Evolutionary conservation across 2,888 invertebrate genomes (phyloP), one percentile per base, ranked within the genome.

Genomic region (Dilophus febrilis): DNA sequence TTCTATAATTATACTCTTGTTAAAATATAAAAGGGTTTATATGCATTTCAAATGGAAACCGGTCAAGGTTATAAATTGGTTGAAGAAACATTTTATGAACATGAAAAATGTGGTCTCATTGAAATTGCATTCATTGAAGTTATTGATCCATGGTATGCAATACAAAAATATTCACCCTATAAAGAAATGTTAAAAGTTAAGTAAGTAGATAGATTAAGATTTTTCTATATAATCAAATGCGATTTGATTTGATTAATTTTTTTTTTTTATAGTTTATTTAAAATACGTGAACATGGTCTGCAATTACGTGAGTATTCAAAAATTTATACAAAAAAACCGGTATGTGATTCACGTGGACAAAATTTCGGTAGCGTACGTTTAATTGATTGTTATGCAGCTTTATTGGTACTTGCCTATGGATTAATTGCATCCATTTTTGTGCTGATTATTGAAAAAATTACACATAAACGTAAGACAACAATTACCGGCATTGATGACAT

Each of bases 11-110:
- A n/a, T n/a, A n/a, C n/a, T n/a, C n/a, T n/a, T n/a, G n/a, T n/a
- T n/a, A n/a, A n/a, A n/a, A n/a, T n/a, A n/a, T n/a, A n/a, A n/a
- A n/a, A n/a, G n/a, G n/a, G n/a, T n/a, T n/a, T n/a, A n/a, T 77
- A 75, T 50, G 77, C 74, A 2, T 77, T 78, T 47, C 74, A 79
- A 52, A 72, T 72, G 54, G 79, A 79, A 55, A 61, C 67, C 1
- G 71, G 41, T 3, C 22, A 30, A 16, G 43, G 44, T 11, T 50
- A 47, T 35, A 44, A 48, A 29, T 27, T 49, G 6, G 47, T 50
- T 27, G 43, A 47, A 13, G 47, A 49, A 33, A 50, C 49, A 1
- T 52, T 48, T 40, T 46, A 42, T 13, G 50, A 50, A 37, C 46
- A 51, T 31, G 52, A 52, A 42, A 52, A 51, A 35, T 52, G 52